Percentiles rank a stretch among this genome's conserved stretches.
Conservation (phyloP, 2,797 vertebrate genomes). For the Sibirionetta formosa region DNA sequence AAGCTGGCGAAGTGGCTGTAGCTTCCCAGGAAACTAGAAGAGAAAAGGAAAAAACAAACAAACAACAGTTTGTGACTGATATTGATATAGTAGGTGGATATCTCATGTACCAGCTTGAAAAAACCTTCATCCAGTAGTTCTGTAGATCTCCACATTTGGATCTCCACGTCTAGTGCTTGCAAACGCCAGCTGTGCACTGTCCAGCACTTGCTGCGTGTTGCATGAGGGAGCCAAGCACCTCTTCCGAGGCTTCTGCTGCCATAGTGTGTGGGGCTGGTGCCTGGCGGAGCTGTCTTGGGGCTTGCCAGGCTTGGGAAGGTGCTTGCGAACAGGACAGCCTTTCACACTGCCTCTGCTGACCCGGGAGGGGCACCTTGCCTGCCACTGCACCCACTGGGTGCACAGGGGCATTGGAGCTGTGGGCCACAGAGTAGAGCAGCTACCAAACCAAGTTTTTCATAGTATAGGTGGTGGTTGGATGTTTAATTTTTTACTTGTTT, state of each 20-base stretch:
- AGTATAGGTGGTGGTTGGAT: neutral
- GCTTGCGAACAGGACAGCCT: neutral
- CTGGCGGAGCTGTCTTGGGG: neutral
- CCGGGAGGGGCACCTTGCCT: neutral
- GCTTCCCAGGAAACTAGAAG: neutral
- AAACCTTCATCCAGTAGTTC: accelerated
- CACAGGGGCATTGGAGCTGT: neutral
- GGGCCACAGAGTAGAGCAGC: neutral
- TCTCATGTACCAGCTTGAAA: neutral
- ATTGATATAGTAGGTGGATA: neutral
- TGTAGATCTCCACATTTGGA: neutral
- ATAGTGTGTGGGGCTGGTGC: neutral
- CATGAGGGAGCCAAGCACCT: accelerated
- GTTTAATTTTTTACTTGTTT: neutral
- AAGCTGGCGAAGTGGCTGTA: neutral
- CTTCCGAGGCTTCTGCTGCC: neutral
- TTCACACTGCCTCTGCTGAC: neutral
- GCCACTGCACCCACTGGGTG: neutral
- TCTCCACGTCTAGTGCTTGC: neutral
- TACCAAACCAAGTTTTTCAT: neutral
- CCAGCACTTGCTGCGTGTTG: neutral
- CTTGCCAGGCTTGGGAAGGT: neutral
- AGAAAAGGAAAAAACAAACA: neutral
- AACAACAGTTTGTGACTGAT: neutral
- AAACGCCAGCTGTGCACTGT: accelerated